Conservation (phyloP, 2,888 invertebrate species). For the Balanococcus diminutus region DNA sequence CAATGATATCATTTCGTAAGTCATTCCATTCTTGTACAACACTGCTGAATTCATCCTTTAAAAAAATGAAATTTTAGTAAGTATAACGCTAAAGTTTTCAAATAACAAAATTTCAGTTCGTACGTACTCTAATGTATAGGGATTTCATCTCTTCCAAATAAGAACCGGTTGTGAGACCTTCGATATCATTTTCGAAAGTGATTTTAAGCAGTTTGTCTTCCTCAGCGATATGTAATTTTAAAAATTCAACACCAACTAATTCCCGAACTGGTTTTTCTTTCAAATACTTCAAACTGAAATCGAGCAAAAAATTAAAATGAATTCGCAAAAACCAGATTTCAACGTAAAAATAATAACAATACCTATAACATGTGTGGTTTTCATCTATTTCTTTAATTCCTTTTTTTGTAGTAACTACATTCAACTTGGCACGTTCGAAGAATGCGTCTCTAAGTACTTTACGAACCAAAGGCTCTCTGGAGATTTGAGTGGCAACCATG, state of each 20-base stretch:
- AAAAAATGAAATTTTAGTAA: constrained; percentile 55
- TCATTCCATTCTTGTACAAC: constrained; percentile 96
- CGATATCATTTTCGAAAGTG: constrained; percentile 75
- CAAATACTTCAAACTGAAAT: constrained; percentile 79
- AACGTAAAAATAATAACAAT: constrained; percentile 51
- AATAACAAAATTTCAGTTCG: neutral
- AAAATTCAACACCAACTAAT: constrained; percentile 85
- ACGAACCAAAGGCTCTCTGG: constrained; percentile 87
- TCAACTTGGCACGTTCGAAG: constrained; percentile 85
- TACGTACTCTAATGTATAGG: constrained; percentile 74
- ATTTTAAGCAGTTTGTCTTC: constrained; percentile 81
- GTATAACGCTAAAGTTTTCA: neutral
- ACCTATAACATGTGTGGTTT: constrained; percentile 81
- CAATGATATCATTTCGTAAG: constrained; percentile 83
- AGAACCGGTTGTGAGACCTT: constrained; percentile 74
- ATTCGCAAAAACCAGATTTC: neutral
- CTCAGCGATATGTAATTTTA: constrained; percentile 80
- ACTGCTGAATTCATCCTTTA: constrained; percentile 89
- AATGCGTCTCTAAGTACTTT: constrained; percentile 84
- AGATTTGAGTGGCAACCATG: constrained; percentile 93
- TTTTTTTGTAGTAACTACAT: constrained; percentile 82
- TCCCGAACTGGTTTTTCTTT: constrained; percentile 91
- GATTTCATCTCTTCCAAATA: constrained; percentile 91
- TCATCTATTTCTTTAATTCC: constrained; percentile 96
- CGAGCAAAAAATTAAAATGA: neutral